A percentile compares a stretch with the other conserved stretches of the same genome.
Conservation (phyloP, 2,888 invertebrate species). For the Chymomyza amoena region DNA sequence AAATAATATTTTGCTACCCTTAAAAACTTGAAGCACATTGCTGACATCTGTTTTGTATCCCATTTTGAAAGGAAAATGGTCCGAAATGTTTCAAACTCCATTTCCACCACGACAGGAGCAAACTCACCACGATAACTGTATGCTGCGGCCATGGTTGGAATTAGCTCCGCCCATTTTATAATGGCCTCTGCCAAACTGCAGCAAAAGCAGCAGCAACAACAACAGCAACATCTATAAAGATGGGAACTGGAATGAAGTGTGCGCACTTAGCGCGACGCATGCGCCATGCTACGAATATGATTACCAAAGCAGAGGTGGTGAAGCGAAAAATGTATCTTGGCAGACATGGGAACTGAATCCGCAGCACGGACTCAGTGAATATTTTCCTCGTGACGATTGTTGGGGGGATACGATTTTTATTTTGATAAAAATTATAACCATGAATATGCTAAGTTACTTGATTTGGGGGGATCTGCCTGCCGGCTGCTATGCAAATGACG, state of each 20-base stretch:
- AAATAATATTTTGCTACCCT: background rate
- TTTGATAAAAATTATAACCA: conserved; percentile 66
- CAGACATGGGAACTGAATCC: conserved; percentile 6
- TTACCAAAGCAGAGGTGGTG: conserved; percentile 40
- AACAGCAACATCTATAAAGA: conserved; percentile 3
- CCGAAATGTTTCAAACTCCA: background rate
- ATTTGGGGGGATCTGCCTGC: background rate
- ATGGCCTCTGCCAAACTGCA: conserved; percentile 63
- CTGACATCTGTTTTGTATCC: background rate
- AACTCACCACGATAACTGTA: conserved; percentile 60
- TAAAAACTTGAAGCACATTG: background rate
- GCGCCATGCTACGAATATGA: conserved; percentile 50
- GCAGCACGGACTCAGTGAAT: conserved; percentile 19
- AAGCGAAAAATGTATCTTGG: conserved; percentile 17
- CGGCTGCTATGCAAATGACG: conserved; percentile 54
- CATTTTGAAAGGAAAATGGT: background rate
- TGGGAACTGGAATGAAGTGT: background rate
- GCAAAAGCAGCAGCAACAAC: background rate
- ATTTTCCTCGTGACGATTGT: conserved; percentile 55
- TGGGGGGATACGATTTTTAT: conserved; percentile 45
- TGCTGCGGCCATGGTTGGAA: conserved; percentile 41
- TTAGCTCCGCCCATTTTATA: conserved; percentile 77
- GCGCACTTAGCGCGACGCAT: conserved; percentile 42
- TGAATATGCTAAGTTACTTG: conserved; percentile 16
- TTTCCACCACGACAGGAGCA: conserved; percentile 15